Evolutionary conservation across 2,113 vertebrate genomes (phyloP), one percentile per base, ranked within the genome.

Genomic region (Heterotis niloticus): DNA sequence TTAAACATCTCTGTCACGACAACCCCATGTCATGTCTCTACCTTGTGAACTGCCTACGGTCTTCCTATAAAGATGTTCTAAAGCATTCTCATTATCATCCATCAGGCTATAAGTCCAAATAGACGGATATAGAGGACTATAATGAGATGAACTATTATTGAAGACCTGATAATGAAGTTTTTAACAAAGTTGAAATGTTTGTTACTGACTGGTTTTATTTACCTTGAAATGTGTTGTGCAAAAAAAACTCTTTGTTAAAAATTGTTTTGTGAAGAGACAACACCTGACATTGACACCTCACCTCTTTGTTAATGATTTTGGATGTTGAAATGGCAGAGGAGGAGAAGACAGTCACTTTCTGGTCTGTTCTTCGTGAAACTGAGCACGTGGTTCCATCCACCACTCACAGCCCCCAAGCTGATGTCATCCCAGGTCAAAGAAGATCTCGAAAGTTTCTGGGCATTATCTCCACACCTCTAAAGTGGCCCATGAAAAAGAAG

Each of bases 391-490:
- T 71, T 65, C 56, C 71, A 14, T 74, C 82, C 16, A 74, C 83
- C 67, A 56, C 82, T 0, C 28, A 79, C 11, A 80, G n/a, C 5
- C 68, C 82, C 17, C 75, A 79, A 70, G 87, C 72, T 29, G 78
- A 64, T 5, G 60, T 79, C 17, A 78, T 75, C 9, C 80, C 62
- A 9, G 60, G 78, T 11, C 82, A 76, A 54, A 84, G 81, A 18
- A 84, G 78, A 65, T 83, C 87, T 51, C 91, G 83, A 80, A 88
- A 85, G 3, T 86, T 87, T 34, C 90, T 96, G 83, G 92, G 92
- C 70, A 94, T 94, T 84, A 95, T 95, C 76, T 96, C 94, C 82
- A 95, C 92, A 0, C 93, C 93, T 75, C 67, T 96, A 81, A 85
- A 93, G 87, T 94, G 91, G 89, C 91, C 92, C 57, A 82, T 91